Evolutionary conservation across 2,888 invertebrate species (phyloP).

Genomic region (Drosophila phalerata): DNA sequence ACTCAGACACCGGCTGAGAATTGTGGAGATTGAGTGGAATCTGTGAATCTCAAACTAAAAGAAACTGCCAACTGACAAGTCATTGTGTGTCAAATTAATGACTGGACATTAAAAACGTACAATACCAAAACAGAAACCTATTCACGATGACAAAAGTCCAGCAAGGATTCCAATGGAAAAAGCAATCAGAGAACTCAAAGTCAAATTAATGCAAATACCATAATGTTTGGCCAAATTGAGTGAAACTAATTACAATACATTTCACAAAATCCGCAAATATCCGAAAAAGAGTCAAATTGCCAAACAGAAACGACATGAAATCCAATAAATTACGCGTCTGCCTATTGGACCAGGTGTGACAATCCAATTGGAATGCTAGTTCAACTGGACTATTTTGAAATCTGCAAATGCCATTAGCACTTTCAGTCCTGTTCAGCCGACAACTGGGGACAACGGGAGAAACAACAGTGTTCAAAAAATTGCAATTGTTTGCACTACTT

Average conservation of each 20-base stretch:
- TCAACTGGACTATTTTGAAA: constrained; percentile 16
- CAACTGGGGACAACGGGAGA: not conserved
- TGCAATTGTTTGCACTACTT: not conserved
- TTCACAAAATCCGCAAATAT: constrained; percentile 20
- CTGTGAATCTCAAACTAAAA: constrained; percentile 15
- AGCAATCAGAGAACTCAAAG: constrained; percentile 2
- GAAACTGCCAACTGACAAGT: constrained; percentile 37
- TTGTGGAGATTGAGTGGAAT: constrained; percentile 9
- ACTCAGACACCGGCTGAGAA: not conserved
- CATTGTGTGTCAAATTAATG: constrained; percentile 71
- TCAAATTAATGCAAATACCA: constrained; percentile 27
- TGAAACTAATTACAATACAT: constrained; percentile 14
- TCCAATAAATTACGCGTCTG: constrained; percentile 43
- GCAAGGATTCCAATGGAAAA: not conserved
- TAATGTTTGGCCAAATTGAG: constrained; percentile 38
- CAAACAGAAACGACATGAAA: constrained; percentile 36
- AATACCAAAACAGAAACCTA: constrained; percentile 26
- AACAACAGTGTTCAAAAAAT: not conserved
- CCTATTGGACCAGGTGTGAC: constrained; percentile 1
- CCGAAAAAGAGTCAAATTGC: constrained; percentile 33
- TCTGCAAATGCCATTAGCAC: constrained; percentile 19
- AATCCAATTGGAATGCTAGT: constrained; percentile 52
- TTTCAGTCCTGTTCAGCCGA: not conserved
- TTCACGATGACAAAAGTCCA: constrained; percentile 23
- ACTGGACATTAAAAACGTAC: constrained; percentile 46